Base-by-base conservation (phyloP, 2,797 vertebrate genomes). In the Psittacula derbiana region DNA sequence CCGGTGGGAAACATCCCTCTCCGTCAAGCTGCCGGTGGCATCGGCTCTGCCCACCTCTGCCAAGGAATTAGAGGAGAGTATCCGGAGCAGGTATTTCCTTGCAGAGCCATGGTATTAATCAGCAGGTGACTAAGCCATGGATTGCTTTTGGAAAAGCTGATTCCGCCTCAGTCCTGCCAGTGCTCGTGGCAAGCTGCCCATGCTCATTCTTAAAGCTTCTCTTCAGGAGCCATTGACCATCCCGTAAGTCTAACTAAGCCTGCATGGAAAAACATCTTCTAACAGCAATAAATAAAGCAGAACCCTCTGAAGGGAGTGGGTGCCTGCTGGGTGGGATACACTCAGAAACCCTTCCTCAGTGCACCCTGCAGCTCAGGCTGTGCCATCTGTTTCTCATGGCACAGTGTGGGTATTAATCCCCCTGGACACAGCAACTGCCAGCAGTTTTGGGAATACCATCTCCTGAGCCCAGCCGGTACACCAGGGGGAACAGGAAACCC, bases 131-230 rank as follows among this genome's bases (percentile, higher is more conserved):
- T 6, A 44, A 76, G 46, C 40, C 4, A 1, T 1, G 3, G 24
- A 43, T 49, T 36, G 46, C 36, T 40, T 62, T 64, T 67, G 87
- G 73, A 78, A 70, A 83, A 80, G 61, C 1, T 0, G 72, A 50
- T 80, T 58, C 50, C 33, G 33, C 40, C 57, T 44, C 10, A 5
- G 41, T 61, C 0, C 76, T 53, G 38, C 0, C 1, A 36, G 38
- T n/a, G 64, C 58, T 57, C 1, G 7, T 17, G 79, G 38, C 0
- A 0, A 70, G 75, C 71, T 69, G 75, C 75, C 70, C 2, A 0
- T 2, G 8, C 33, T 47, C 31, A 0, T 8, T 4, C 55, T 16
- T 57, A n/a, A 0, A 0, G 0, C 12, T 87, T 36, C 61, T 74
- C 49, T 61, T 16, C 53, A 15, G 66, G 44, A 91, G 46, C 7